Percentiles rank a stretch among this genome's conserved stretches.
phyloP scores from a whole-genome alignment of 2,888 invertebrate genomes.

The Physocephala rufipes region DNA sequence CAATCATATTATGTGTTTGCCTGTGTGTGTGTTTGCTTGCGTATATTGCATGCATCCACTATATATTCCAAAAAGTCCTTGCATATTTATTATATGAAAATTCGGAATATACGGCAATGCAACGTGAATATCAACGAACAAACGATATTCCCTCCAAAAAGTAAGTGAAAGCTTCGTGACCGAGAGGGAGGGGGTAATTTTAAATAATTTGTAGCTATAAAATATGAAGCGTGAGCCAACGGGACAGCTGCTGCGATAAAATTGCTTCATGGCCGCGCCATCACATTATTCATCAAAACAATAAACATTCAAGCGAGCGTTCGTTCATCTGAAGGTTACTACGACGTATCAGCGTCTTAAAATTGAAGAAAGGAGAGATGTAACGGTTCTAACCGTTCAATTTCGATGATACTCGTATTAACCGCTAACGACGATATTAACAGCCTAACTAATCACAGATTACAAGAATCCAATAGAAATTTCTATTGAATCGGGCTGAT shows the following conservation, averaged over 20 bases:
- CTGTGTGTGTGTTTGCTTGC: conserved; percentile 13
- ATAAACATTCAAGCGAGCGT: conserved; percentile 15
- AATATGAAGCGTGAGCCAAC: conserved; percentile 66
- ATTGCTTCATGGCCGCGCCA: conserved; percentile 67
- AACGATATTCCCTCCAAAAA: conserved; percentile 41
- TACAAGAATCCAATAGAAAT: no score
- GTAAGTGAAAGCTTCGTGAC: neutral
- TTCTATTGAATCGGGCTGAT: no score
- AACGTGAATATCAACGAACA: neutral
- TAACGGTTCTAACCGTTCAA: no score
- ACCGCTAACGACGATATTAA: neutral
- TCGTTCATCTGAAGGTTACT: conserved; percentile 1
- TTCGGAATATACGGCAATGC: conserved; percentile 28
- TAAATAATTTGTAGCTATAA: conserved; percentile 67
- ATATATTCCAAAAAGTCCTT: conserved; percentile 9
- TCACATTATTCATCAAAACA: conserved; percentile 61
- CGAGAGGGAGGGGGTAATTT: conserved; percentile 52
- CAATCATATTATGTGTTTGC: neutral
- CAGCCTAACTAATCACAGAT: conserved; percentile 19
- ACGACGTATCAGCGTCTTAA: neutral
- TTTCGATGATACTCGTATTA: neutral
- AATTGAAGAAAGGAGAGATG: no score
- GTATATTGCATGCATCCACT: neutral
- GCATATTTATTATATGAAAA: conserved; percentile 36
- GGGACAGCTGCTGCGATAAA: conserved; percentile 65